Conservation (phyloP, 2,113 vertebrate species). For the Gallinago media region DNA sequence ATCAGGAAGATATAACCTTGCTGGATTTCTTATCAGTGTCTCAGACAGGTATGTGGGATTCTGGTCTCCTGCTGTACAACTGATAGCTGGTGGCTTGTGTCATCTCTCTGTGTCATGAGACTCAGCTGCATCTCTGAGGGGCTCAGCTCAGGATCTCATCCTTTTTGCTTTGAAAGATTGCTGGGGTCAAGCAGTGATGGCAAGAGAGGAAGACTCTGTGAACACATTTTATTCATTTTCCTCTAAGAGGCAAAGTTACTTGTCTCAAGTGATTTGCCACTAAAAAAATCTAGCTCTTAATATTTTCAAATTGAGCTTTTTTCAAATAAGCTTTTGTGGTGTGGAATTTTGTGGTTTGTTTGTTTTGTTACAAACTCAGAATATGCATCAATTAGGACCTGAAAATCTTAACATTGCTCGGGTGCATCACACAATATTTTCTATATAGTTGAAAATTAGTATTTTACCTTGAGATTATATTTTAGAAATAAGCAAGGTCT, state of each 20-base stretch:
- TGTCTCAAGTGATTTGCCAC: background rate
- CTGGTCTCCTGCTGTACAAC: background rate
- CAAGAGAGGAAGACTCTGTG: background rate
- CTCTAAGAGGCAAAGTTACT: background rate
- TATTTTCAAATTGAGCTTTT: background rate
- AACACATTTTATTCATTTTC: background rate
- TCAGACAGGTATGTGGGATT: background rate
- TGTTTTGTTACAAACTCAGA: background rate
- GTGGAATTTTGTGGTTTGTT: background rate
- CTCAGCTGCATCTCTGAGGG: background rate
- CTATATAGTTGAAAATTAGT: background rate
- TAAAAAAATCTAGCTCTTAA: background rate
- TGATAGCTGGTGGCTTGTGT: background rate
- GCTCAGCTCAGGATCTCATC: background rate
- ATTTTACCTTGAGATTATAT: background rate
- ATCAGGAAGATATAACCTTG: background rate
- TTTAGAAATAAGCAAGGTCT: background rate
- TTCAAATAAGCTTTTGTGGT: background rate
- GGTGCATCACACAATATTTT: background rate
- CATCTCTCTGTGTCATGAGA: background rate
- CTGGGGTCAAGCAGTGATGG: fast-evolving
- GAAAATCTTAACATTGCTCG: background rate
- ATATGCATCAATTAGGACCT: background rate
- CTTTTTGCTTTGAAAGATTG: background rate
- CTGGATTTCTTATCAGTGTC: background rate